Conservation (phyloP, 1,140 invertebrate species). For the Melipona quadrifasciata region DNA sequence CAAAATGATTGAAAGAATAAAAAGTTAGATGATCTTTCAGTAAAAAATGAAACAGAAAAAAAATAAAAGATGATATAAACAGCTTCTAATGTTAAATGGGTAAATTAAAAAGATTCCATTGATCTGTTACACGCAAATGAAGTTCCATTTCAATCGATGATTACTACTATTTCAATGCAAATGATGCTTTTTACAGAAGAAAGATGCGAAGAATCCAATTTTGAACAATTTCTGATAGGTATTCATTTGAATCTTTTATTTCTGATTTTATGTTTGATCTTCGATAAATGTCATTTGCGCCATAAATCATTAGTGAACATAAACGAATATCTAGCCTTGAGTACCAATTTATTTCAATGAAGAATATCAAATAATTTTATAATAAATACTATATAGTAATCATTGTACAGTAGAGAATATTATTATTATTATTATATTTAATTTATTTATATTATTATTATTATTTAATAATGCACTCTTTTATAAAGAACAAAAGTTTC, state of each 20-base stretch:
- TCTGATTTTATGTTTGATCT: background rate
- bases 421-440: no score
- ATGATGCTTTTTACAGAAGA: background rate
- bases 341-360: background rate
- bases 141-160: constrained; percentile 14
- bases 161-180: background rate
- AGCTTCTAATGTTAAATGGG: background rate
- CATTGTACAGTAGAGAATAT: no score
- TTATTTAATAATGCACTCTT: no score
- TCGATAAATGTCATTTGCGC: background rate
- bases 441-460: no score
- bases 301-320: background rate
- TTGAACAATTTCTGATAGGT: no score
- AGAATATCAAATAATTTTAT: background rate
- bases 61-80: background rate
- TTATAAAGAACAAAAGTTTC: background rate
- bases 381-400: no score
- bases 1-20: background rate
- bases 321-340: background rate
- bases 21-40: no score
- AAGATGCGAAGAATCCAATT: background rate
- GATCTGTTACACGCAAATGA: background rate
- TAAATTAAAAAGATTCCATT: no score
- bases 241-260: background rate
- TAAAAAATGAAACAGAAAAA: no score